Conservation (phyloP, 2,113 vertebrate genomes). For the Platycercus adscitus region DNA sequence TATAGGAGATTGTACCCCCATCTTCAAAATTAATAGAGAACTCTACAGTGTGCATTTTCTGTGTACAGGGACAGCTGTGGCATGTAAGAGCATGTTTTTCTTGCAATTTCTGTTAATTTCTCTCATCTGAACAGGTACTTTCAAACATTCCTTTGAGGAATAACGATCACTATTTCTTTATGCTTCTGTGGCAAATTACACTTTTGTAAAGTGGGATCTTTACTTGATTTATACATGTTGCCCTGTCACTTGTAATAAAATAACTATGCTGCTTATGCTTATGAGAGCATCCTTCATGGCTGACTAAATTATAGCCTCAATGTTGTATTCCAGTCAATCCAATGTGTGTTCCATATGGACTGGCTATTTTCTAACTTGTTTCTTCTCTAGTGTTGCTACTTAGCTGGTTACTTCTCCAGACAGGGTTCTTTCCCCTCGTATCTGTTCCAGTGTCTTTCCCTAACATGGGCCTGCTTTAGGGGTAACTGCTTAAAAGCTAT, state of each 20-base stretch:
- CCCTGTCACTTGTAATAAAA: neutral
- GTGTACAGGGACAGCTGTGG: neutral
- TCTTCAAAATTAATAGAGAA: neutral
- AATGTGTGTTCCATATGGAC: neutral
- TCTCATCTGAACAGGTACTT: neutral
- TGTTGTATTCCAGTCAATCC: neutral
- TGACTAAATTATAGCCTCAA: neutral
- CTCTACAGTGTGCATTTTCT: rapidly evolving
- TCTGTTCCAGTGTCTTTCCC: neutral
- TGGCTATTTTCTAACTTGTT: neutral
- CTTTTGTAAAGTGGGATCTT: neutral
- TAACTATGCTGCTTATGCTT: neutral
- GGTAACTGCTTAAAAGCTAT: neutral
- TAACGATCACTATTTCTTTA: neutral
- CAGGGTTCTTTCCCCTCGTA: neutral
- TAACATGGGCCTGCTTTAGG: rapidly evolving
- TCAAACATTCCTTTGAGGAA: neutral
- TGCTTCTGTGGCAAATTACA: neutral
- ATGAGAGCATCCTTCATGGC: neutral
- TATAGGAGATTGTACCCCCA: neutral
- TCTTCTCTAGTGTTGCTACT: neutral
- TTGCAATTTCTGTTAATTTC: neutral
- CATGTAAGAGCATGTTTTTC: neutral
- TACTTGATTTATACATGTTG: neutral
- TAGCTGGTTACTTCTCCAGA: neutral